phyloP scores from a whole-genome alignment of 2,113 vertebrate species.

The Amazona vittata region DNA sequence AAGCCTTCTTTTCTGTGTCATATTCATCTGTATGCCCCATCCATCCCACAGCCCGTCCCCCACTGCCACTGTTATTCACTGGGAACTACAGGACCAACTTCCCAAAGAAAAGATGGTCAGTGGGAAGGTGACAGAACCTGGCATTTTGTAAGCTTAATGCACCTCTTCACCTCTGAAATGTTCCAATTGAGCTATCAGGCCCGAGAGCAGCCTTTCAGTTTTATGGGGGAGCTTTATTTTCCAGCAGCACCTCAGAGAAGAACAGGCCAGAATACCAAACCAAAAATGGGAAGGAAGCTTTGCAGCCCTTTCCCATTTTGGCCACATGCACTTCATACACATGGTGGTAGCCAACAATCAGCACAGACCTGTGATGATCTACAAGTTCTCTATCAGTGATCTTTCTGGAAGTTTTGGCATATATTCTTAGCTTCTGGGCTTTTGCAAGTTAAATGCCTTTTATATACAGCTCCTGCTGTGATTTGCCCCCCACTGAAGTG shows the following conservation, averaged over 20 bases:
- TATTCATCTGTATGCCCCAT: rapidly evolving
- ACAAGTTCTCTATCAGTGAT: not conserved
- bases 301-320: not conserved
- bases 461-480: not conserved
- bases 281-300: slow-evolving; percentile 47
- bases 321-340: not conserved
- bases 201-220: not conserved
- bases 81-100: not conserved
- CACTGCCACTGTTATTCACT: not conserved
- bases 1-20: not conserved
- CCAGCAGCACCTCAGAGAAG: not conserved
- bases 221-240: slow-evolving; percentile 22
- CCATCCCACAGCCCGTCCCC: not conserved
- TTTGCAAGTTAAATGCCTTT: not conserved
- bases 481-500: not conserved
- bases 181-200: not conserved
- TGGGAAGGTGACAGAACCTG: slow-evolving; percentile 10
- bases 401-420: not conserved
- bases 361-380: not conserved
- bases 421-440: not conserved
- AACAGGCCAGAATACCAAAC: not conserved
- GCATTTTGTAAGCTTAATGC: not conserved
- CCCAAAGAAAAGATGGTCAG: not conserved
- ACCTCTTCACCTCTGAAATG: not conserved
- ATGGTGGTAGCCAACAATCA: not conserved